Base-by-base conservation (phyloP, 2,888 invertebrate genomes). In the Marronus borbonicus region DNA sequence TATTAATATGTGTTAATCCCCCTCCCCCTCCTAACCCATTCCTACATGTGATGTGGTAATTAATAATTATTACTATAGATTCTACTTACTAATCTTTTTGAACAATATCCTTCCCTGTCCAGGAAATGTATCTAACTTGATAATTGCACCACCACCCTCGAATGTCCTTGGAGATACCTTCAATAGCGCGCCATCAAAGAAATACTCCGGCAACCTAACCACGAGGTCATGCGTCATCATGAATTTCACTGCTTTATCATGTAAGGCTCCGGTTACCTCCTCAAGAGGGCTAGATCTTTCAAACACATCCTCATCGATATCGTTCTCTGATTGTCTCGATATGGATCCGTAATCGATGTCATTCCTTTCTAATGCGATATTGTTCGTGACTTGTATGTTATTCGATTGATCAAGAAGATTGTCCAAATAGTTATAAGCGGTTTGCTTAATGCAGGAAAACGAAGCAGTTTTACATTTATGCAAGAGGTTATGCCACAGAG, bases 171-270 rank as follows among this genome's bases (percentile, higher is more conserved):
- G 96, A 10, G 95, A 95, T 65, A 96, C 90, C 84, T 92, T 93
- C 81, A 96, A 87, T 10, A 91, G 92, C 0, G 94, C 93, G 7
- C 95, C 95, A 62, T 94, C 92, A 85, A 95, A 95, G 84, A 95
- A 89, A 76, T 92, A 89, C 79, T 94, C 93, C 0, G 96, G 96
- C 68, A 96, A 85, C 62, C 92, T 90, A 55, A 96, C 81, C 83
- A 93, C 93, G 86, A 96, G 89, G 85, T 96, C 94, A 82, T 96
- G 95, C 0, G 94, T 95, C 87, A 94, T 93, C 31, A 96, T 88
- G 84, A 96, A 96, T 83, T 93, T 93, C 8, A 85, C 80, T 1
- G 86, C 83, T 85, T 93, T 94, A 64, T 92, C 92, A 84, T 93
- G 93, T 0, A 96, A 87, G 0, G 94, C 92, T 81, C 92, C 92